Evolutionary conservation across 2,888 invertebrate genomes (phyloP).

Genomic region (Perizoma affinitatum): DNA sequence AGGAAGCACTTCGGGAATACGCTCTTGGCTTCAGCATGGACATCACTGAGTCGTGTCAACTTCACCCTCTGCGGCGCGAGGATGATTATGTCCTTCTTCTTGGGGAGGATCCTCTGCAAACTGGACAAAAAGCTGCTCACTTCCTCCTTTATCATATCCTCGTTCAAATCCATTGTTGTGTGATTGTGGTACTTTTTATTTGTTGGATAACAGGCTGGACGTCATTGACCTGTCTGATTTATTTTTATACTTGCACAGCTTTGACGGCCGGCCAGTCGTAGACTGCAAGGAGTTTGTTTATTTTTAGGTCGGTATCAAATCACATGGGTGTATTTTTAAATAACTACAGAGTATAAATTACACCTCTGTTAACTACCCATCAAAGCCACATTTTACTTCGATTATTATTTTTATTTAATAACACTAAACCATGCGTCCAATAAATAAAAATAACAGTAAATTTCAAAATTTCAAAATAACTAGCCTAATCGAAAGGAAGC

Average conservation of each 20-base stretch:
- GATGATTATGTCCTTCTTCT: constrained; percentile 65
- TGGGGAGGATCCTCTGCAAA: constrained; percentile 69
- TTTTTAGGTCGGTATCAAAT: constrained; percentile 51
- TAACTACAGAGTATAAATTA: background rate
- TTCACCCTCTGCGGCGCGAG: constrained; percentile 53
- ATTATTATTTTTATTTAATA: too few species aligned
- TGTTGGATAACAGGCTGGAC: constrained; percentile 62
- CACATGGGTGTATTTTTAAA: constrained; percentile 24
- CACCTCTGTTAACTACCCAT: too few species aligned
- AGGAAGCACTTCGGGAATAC: constrained; percentile 76
- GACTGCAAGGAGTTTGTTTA: constrained; percentile 66
- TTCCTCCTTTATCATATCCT: constrained; percentile 69
- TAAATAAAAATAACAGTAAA: too few species aligned
- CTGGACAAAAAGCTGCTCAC: constrained; percentile 66
- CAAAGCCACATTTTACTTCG: too few species aligned
- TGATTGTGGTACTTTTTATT: constrained; percentile 55
- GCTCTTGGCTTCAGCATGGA: constrained; percentile 72
- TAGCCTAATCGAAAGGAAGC: too few species aligned
- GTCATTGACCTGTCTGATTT: constrained; percentile 73
- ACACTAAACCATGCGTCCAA: too few species aligned
- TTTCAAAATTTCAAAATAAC: too few species aligned
- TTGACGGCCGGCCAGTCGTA: constrained; percentile 64
- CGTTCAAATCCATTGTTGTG: constrained; percentile 73
- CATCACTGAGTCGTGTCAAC: constrained; percentile 61
- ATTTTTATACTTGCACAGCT: constrained; percentile 64